Conservation (phyloP, 1,140 invertebrate genomes). For the Aphaenogaster ashmeadi region DNA sequence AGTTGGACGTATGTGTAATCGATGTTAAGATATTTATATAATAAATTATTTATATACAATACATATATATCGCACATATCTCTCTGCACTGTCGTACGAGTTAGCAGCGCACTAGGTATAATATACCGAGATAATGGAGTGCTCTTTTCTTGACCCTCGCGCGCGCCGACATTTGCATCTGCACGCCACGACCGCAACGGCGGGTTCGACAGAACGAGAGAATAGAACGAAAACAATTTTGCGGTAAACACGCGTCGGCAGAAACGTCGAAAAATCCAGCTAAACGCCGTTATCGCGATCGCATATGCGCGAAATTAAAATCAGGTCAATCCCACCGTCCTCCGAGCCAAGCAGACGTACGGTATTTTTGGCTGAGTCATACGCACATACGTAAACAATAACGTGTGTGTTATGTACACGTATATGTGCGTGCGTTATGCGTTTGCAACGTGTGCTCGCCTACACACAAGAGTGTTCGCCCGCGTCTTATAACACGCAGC, state of each 20-base stretch:
- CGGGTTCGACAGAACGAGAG: not conserved
- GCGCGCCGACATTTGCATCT: constrained; percentile 16
- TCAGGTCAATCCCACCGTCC: constrained; percentile 71
- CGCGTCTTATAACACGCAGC: constrained; percentile 3
- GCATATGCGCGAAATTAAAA: constrained; percentile 74
- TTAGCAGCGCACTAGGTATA: not conserved
- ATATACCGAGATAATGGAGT: not conserved
- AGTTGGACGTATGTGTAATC: not conserved
- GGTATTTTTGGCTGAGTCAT: constrained; percentile 73
- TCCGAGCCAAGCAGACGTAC: constrained; percentile 55
- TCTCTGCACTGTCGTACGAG: not conserved
- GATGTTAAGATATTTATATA: not conserved
- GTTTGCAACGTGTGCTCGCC: constrained; percentile 40
- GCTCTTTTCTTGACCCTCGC: constrained; percentile 33
- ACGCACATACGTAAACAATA: constrained; percentile 43
- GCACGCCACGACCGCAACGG: not conserved
- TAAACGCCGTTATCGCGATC: constrained; percentile 62
- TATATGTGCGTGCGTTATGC: not conserved
- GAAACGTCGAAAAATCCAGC: constrained; percentile 17
- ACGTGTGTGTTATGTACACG: constrained; percentile 9
- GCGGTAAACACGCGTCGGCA: constrained; percentile 10
- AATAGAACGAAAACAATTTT: constrained; percentile 29
- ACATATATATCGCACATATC: not conserved
- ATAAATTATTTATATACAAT: constrained; percentile 3
- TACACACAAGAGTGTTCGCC: constrained; percentile 1